Base-by-base conservation (phyloP, 2,888 invertebrate species). In the Anticlea derivata region DNA sequence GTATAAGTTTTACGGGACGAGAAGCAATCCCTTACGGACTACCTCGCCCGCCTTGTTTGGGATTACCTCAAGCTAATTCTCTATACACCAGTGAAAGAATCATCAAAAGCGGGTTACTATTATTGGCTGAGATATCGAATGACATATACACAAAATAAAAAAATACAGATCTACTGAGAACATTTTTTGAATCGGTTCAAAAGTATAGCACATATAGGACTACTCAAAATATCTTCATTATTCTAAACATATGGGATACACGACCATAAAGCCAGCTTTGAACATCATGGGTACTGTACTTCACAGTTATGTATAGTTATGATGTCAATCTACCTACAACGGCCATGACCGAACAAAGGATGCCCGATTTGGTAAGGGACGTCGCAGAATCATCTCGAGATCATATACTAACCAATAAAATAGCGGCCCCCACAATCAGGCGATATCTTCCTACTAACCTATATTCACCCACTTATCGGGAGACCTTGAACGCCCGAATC, bases 401-500 rank as follows among this genome's bases (percentile, higher is more conserved):
- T 55, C 31, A 53, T 55, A 55, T 38, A 51, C 49, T 29, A 40
- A 24, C 43, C 50, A 57, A 57, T 68, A 67, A 67, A 66, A 63
- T 23, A 54, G 47, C 50, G 52, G 44, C 63, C 60, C 54, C 60
- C 60, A 40, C 61, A 50, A 59, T 61, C 60, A 58, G 52, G 39
- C 55, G 55, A 58, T 67, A 64, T 60, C 63, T 61, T 58, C 59
- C 73, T 60, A 72, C 64, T 75, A 73, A 75, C 75, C 76, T 67
- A 75, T 67, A 73, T 72, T 63, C 71, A 61, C 62, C 67, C 68
- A 68, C 70, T 73, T 73, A 66, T 63, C 65, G 40, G 33, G 1
- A 46, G 63, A 65, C 79, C 77, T 77, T 78, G 77, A 67, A 68
- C 60, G 52, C 50, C 55, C 61, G 57, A 72, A 71, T 68, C 61